Evolutionary conservation across 2,888 invertebrate genomes (phyloP), one percentile per base, ranked within the genome.

Genomic region (Limenitis camilla): DNA sequence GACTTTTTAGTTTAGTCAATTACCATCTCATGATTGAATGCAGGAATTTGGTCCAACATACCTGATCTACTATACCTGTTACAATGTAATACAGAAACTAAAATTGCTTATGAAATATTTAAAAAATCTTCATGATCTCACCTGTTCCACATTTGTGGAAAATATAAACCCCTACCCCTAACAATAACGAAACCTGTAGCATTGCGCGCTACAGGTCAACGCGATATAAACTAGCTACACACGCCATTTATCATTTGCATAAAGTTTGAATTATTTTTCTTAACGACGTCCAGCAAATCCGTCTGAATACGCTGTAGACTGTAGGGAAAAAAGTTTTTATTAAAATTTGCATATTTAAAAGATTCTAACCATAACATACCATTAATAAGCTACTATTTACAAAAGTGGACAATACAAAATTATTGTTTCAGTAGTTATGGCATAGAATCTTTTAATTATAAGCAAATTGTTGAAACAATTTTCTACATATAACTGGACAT

Each of bases 171-270:
- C n/a, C 88, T 88, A 83, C 77, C 72, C 86, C 88, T 87, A 87
- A 79, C 83, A 78, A 64, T 65, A 81, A 81, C 88, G 88, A 74
- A 87, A 85, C 88, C 83, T 76, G 85, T 81, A 87, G 88, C 88
- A 88, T 88, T 88, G 88, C 88, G 88, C 88, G 88, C 88, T 82
- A 85, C 88, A 55, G 85, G 88, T 87, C 84, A 86, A 86, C 86
- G 86, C 87, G 87, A 78, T 53, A 76, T 72, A 63, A 76, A 76
- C 84, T 86, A 83, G 85, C 85, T 86, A 87, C 82, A 86, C 86
- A 85, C 84, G 71, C 71, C 70, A 78, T 77, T 79, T 76, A 77
- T 71, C 66, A 77, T 82, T 83, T 78, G 72, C 67, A 78, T 68
- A 77, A 78, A 80, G 74, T 78, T 81, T 77, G 69, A 74, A 72